Evolutionary conservation across 1,140 invertebrate species (phyloP), one percentile per base, ranked within the genome.

Genomic region (Cecropterus lyciades): DNA sequence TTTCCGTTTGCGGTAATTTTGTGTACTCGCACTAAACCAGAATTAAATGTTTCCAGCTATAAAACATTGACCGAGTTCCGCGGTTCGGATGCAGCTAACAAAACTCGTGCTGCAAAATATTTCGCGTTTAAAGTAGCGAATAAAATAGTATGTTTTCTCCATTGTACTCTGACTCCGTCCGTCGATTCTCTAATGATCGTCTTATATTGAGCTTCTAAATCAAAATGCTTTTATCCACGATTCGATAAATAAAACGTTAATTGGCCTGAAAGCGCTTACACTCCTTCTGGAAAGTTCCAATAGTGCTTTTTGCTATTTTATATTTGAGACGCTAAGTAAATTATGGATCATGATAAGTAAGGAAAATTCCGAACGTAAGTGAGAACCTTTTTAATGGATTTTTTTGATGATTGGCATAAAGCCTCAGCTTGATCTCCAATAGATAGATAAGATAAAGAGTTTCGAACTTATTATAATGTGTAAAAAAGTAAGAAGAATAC

Each of bases 111-210:
- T 65, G 49, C 70, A 69, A 72, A 71, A 69, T 71, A 72, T 75
- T 71, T 77, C 52, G 63, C 64, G 53, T 40, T 43, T 27, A 33
- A 60, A 62, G 20, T 33, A 40, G 27, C 43, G 46, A 49, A 67
- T 48, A 65, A 73, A 79, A 65, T 65, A 42, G 52, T 72, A 71
- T 74, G 76, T 77, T 70, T 65, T 70, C n/a, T n/a, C n/a, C n/a
- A 73, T 84, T 80, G 72, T 80, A 63, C 48, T 60, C 63, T 55
- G 57, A 37, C 69, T 71, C 72, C 65, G 69, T 65, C 66, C 68
- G 68, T 55, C 70, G 59, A 70, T 70, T 57, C 67, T 53, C 64
- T 84, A 84, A 84, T 79, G 80, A 82, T 71, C 73, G 60, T 74
- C 73, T 80, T 74, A 77, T 70, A 74, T 76, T 69, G 63, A 48